A percentile compares a stretch with the other conserved stretches of the same genome.
Conservation (phyloP, 2,113 vertebrate species). For the Boleophthalmus pectinirostris region DNA sequence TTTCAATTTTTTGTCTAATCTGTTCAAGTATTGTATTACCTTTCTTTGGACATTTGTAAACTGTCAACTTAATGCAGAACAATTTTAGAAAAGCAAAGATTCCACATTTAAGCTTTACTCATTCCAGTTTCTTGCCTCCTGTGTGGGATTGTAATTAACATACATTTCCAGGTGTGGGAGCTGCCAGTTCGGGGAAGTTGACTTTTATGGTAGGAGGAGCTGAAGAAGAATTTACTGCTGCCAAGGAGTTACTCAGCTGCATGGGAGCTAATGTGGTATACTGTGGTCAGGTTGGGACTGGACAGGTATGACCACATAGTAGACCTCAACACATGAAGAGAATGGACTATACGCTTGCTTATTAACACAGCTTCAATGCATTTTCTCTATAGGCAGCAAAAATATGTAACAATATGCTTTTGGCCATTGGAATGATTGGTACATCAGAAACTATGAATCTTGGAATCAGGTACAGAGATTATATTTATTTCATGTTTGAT, state of each 20-base stretch:
- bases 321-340: neutral
- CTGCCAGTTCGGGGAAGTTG: conserved; percentile 92
- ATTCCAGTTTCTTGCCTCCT: neutral
- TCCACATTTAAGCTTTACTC: neutral
- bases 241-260: conserved; percentile 89
- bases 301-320: conserved; percentile 81
- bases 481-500: neutral
- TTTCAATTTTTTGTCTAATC: neutral
- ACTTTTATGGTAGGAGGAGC: conserved; percentile 98
- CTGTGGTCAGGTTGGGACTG: conserved; percentile 93
- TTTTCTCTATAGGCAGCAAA: conserved; percentile 89
- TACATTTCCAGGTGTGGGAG: conserved; percentile 87
- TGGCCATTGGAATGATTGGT: conserved; percentile 97
- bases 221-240: conserved; percentile 93
- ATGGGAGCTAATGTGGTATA: conserved; percentile 96
- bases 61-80: too few relatives aligned
- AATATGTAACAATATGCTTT: conserved; percentile 99
- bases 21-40: neutral
- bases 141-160: conserved; percentile 15
- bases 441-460: conserved; percentile 98
- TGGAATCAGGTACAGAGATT: conserved; percentile 86
- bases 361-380: neutral
- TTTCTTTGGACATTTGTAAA: neutral
- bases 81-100: too few relatives aligned
- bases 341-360: neutral